Evolutionary conservation across 2,888 invertebrate genomes (phyloP), one percentile per base, ranked within the genome.

Genomic region (Mesorhabditis sp.): DNA sequence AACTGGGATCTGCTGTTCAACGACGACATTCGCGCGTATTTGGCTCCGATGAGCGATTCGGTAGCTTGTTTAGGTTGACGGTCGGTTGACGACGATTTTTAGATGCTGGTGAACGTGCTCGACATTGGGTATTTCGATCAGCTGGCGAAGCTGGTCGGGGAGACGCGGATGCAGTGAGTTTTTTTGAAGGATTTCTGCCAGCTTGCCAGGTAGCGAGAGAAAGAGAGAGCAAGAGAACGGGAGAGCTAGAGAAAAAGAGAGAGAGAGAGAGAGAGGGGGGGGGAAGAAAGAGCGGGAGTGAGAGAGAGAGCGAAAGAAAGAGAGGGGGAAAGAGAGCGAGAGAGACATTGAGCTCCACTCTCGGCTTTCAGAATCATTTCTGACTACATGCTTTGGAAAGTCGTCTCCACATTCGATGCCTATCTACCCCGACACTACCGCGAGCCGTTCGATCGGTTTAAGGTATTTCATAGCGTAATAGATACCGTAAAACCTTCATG

Each of bases 381-480:
- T 71, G 80, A 83, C 72, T 83, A 78, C 64, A 43, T 82, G 62
- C 82, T 82, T 82, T 80, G 83, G 81, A 67, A 74, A 41, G 63
- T 81, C n/a, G 72, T 83, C 5, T 72, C 76, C 4, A 69, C 75
- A 13, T 74, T 80, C 28, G 77, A 79, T 66, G 62, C 73, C 5
- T 81, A 80, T 63, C 74, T 83, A n/a, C 81, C 83, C 0, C 70
- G 74, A 4, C 72, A 71, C 42, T 80, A 70, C 62, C 68, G 80
- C 0, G 70, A 72, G 67, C 80, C 80, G 28, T 74, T 71, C 67
- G 62, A 74, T 13, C 75, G 78, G 65, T 80, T 80, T 65, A 50
- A 50, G 58, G 58, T 50, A 13, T 50, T 10, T 10, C 2, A 1
- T 28, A 28, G 28, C 2, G 1, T 28, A 28, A 28, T 28, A 28